Evolutionary conservation across 1,140 invertebrate genomes (phyloP).

Genomic region (Octopus bimaculoides): DNA sequence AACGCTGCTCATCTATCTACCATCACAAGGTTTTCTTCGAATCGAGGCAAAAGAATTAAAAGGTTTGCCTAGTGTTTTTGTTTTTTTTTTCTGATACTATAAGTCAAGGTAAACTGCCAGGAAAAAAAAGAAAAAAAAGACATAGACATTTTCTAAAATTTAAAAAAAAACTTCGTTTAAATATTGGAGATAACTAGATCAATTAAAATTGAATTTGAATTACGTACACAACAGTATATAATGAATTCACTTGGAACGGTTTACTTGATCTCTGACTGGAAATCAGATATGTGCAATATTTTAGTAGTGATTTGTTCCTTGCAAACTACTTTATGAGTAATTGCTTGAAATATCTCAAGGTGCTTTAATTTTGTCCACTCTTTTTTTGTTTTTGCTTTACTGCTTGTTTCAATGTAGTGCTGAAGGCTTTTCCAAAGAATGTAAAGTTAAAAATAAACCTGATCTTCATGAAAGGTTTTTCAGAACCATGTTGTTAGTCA

Average conservation of each 20-base stretch:
- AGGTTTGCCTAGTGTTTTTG: not conserved
- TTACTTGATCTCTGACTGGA: not conserved
- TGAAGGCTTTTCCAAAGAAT: no score
- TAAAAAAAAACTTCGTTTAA: not conserved
- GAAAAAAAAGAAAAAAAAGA: constrained; percentile 8
- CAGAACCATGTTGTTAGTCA: no score
- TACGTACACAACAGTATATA: constrained; percentile 7
- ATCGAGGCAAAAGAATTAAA: not conserved
- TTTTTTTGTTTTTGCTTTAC: no score
- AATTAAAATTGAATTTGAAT: constrained; percentile 8
- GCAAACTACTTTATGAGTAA: no score
- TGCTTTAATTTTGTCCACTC: no score
- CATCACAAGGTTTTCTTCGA: constrained; percentile 3
- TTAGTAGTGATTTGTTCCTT: no score
- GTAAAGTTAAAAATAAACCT: no score
- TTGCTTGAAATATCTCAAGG: no score
- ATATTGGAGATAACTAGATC: not conserved
- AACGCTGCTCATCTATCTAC: not conserved
- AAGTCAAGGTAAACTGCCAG: constrained; percentile 3
- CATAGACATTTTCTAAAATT: constrained; percentile 4
- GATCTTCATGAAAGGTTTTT: no score
- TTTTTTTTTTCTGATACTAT: constrained; percentile 3
- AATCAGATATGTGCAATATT: no score
- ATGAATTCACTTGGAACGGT: not conserved
- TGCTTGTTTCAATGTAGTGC: no score